A percentile compares a stretch with the other conserved stretches of the same genome.
These are phyloP conservation scores for Dolichopus griseipennis DNA, from an alignment of 2,888 invertebrate genomes.

Conservation along the genomic window DNA sequence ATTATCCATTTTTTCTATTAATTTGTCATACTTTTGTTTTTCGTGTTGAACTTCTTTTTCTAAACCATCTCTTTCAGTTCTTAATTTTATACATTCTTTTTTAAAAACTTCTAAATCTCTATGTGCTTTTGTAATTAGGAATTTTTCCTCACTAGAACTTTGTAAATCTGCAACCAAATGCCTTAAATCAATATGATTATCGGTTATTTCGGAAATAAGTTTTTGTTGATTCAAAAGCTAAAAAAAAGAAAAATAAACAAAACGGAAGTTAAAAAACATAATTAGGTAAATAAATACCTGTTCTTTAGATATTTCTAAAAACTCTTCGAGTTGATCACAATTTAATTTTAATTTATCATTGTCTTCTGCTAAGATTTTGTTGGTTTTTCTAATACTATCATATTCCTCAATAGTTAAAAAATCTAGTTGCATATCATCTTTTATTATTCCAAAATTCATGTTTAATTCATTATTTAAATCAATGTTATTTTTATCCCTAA, in stretches of 20 bases:
- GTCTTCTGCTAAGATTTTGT: conserved; percentile 23
- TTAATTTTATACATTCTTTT: conserved; percentile 28
- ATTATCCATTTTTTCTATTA: background rate
- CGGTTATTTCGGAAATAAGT: conserved; percentile 38
- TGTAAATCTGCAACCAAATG: conserved; percentile 43
- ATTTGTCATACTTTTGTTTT: conserved; percentile 16
- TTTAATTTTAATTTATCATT: conserved; percentile 30
- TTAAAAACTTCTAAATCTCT: conserved; percentile 35
- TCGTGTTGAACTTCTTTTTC: conserved; percentile 25
- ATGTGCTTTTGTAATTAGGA: conserved; percentile 37
- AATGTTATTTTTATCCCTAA: conserved; percentile 25
- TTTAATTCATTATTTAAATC: conserved; percentile 29
- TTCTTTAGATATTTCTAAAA: conserved; percentile 34
- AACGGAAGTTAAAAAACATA: background rate
- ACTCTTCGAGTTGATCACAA: conserved; percentile 32
- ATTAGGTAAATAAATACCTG: conserved; percentile 26
- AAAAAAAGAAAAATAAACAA: background rate
- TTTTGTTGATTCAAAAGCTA: conserved; percentile 38
- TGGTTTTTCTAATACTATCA: conserved; percentile 27
- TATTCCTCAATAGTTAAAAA: conserved; percentile 36
- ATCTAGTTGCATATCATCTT: conserved; percentile 35
- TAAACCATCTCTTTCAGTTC: conserved; percentile 25
- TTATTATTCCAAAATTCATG: conserved; percentile 35
- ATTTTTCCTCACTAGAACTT: conserved; percentile 37
- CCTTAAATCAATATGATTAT: conserved; percentile 39